phyloP scores from a whole-genome alignment of 2,888 invertebrate species.

The Yponomeuta plumbellus region DNA sequence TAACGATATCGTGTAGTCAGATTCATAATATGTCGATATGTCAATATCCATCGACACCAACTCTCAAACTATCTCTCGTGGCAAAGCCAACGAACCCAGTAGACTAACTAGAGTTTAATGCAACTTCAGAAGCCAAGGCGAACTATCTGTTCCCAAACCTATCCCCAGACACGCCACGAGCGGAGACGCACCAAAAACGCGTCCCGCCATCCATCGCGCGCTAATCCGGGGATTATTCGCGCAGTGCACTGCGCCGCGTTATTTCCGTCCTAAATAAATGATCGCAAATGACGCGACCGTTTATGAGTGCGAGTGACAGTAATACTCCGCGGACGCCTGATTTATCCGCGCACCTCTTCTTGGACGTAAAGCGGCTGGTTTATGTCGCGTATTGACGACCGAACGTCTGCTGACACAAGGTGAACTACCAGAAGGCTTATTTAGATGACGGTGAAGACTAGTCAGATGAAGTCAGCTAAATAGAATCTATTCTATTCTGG shows the following conservation, averaged over 20 bases:
- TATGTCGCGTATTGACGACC: slow-evolving; percentile 30
- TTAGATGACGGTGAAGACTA: too few relatives aligned
- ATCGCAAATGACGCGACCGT: slow-evolving; percentile 43
- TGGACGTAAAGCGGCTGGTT: slow-evolving; percentile 51
- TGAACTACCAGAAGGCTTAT: not conserved
- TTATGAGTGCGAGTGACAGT: slow-evolving; percentile 60
- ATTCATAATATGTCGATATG: too few relatives aligned
- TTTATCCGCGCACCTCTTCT: slow-evolving; percentile 47
- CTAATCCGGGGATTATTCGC: slow-evolving; percentile 57
- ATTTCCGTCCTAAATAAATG: slow-evolving; percentile 50
- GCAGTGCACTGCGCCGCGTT: slow-evolving; percentile 34
- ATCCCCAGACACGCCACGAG: slow-evolving; percentile 15
- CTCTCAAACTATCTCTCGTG: too few relatives aligned
- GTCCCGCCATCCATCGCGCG: slow-evolving; percentile 52
- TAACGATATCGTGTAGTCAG: too few relatives aligned
- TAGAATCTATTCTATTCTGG: too few relatives aligned
- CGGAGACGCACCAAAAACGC: slow-evolving; percentile 48
- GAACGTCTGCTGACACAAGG: not conserved
- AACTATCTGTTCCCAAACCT: not conserved
- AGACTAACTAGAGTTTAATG: not conserved
- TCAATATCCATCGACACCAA: too few relatives aligned
- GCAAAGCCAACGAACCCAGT: too few relatives aligned
- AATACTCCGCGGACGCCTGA: slow-evolving; percentile 60
- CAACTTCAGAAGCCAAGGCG: not conserved
- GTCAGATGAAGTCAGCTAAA: too few relatives aligned